Evolutionary conservation across 1,140 invertebrate species (phyloP).

Genomic region (Hyles euphorbiae): DNA sequence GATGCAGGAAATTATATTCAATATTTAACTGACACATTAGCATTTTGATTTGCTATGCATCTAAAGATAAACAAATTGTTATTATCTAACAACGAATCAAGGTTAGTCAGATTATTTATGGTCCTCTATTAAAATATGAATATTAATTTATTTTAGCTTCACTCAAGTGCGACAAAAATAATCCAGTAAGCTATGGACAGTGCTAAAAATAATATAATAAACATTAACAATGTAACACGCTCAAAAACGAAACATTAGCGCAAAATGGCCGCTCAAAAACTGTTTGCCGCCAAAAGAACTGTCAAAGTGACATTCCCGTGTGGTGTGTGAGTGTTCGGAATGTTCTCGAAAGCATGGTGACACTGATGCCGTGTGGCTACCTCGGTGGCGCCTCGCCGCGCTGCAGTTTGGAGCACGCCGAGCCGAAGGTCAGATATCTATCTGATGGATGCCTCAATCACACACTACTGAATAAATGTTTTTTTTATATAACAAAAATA

Average conservation of each 20-base stretch:
- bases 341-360: conserved; percentile 61
- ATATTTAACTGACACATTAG: too few species aligned
- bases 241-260: conserved; percentile 37
- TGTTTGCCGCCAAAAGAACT: conserved; percentile 51
- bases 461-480: conserved; percentile 7
- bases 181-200: conserved; percentile 31
- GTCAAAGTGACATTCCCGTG: conserved; percentile 55
- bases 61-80: too few species aligned
- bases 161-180: too few species aligned
- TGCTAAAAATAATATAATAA: conserved; percentile 21
- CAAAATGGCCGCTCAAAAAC: conserved; percentile 54
- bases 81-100: too few species aligned
- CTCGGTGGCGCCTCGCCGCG: conserved; percentile 62
- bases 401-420: conserved; percentile 66
- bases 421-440: conserved; percentile 63
- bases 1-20: too few species aligned
- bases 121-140: too few species aligned
- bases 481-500: neutral
- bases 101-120: too few species aligned
- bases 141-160: too few species aligned
- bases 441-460: conserved; percentile 28
- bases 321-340: conserved; percentile 45
- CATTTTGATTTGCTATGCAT: too few species aligned
- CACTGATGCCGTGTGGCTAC: conserved; percentile 71
- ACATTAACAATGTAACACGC: conserved; percentile 14